phyloP scores from a whole-genome alignment of 1,140 invertebrate genomes.

The Drosophila rhopaloa region DNA sequence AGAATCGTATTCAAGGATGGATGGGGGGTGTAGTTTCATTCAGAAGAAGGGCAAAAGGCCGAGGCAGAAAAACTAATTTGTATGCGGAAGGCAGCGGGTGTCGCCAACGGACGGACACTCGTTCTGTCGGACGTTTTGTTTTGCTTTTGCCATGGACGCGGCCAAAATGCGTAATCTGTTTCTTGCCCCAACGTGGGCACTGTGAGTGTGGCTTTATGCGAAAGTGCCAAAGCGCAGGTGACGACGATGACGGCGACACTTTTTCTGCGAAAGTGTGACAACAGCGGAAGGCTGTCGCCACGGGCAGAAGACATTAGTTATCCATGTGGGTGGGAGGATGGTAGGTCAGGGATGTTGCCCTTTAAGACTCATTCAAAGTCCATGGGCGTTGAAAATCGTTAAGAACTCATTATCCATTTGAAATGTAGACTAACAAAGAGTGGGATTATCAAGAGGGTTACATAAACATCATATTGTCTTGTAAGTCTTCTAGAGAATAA shows the following conservation, averaged over 20 bases:
- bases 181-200: slow-evolving; percentile 42
- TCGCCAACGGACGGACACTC: slow-evolving; percentile 51
- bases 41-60: slow-evolving; percentile 2
- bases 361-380: background rate
- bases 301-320: slow-evolving; percentile 37
- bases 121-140: slow-evolving; percentile 40
- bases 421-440: background rate
- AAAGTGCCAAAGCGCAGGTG: slow-evolving; percentile 78
- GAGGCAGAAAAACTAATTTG: slow-evolving; percentile 75
- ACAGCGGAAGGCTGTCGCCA: slow-evolving; percentile 33
- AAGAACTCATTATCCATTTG: background rate
- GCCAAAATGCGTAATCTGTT: slow-evolving; percentile 76
- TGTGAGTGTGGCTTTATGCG: slow-evolving; percentile 60
- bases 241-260: slow-evolving; percentile 51
- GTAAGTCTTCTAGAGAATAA: too few species aligned
- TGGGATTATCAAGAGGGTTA: background rate
- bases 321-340: slow-evolving; percentile 9
- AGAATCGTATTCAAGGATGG: slow-evolving; percentile 13
- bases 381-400: background rate
- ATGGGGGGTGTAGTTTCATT: slow-evolving; percentile 4
- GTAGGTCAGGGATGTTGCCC: slow-evolving; percentile 23
- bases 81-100: slow-evolving; percentile 65
- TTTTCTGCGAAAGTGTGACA: slow-evolving; percentile 44
- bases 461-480: too few species aligned
- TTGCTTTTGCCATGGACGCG: slow-evolving; percentile 49